A percentile compares a stretch with the other conserved stretches of the same genome.
Evolutionary conservation across 2,113 vertebrate genomes (phyloP).

Genomic region (Pycnonotus jocosus): DNA sequence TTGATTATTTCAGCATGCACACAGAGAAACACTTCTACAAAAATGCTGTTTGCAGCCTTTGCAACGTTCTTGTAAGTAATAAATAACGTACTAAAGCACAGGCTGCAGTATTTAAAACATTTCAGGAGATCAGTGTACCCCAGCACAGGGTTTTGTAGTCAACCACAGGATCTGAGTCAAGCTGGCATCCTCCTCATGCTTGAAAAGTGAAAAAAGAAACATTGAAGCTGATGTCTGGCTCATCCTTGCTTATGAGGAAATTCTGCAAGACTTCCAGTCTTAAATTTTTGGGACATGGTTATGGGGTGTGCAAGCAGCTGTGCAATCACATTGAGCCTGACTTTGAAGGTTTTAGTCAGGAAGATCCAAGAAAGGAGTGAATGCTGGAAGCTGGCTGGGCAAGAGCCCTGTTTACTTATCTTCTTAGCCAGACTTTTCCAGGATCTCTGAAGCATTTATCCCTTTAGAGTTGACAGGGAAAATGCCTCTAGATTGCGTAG

Average conservation of each 20-base stretch:
- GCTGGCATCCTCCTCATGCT: background rate
- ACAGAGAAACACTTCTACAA: background rate
- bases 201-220: background rate
- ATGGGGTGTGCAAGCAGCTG: background rate
- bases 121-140: background rate
- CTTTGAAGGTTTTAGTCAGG: background rate
- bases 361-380: background rate
- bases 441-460: background rate
- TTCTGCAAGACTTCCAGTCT: background rate
- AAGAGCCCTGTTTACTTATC: background rate
- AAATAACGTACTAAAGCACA: background rate
- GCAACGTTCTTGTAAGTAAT: background rate
- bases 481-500: background rate
- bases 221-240: background rate
- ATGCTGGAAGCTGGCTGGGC: background rate
- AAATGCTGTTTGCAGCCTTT: background rate
- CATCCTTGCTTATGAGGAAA: background rate
- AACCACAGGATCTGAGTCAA: background rate
- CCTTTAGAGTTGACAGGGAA: background rate
- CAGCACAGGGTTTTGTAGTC: background rate
- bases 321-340: background rate
- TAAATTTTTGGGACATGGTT: background rate
- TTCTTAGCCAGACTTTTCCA: background rate
- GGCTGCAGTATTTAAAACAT: background rate
- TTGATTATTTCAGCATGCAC: background rate